Conservation (phyloP, 2,797 vertebrate genomes). For the Hippoglossus hippoglossus region DNA sequence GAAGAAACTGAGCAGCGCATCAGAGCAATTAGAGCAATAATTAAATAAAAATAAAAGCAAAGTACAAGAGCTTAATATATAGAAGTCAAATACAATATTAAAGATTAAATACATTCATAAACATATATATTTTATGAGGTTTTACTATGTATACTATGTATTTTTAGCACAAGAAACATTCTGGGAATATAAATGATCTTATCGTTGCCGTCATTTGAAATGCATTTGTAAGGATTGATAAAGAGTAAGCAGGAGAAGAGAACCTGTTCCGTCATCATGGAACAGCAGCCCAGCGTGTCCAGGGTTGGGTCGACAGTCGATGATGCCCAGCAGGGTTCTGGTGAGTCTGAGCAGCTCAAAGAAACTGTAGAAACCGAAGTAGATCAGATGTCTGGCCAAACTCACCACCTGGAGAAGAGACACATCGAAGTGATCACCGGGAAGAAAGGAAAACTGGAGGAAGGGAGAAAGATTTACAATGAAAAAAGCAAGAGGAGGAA, state of each 20-base stretch:
- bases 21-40: no score
- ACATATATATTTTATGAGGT: no score
- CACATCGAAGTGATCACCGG: background rate
- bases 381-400: slow-evolving; percentile 96
- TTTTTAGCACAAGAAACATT: no score
- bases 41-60: no score
- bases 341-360: slow-evolving; percentile 96
- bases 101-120: no score
- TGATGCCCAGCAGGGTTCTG: slow-evolving; percentile 93
- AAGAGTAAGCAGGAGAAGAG: background rate
- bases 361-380: slow-evolving; percentile 99
- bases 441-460: background rate
- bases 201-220: no score
- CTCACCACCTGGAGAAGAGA: slow-evolving; percentile 90
- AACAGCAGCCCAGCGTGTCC: slow-evolving; percentile 81
- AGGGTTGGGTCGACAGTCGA: slow-evolving; percentile 93
- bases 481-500: background rate
- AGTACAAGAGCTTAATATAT: no score
- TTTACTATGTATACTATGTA: no score
- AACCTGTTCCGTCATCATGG: slow-evolving; percentile 88
- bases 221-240: no score
- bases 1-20: no score
- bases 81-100: no score
- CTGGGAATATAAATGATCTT: no score
- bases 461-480: background rate